Conservation (phyloP, 2,797 vertebrate species). For the Phrynocephalus vlangalii region DNA sequence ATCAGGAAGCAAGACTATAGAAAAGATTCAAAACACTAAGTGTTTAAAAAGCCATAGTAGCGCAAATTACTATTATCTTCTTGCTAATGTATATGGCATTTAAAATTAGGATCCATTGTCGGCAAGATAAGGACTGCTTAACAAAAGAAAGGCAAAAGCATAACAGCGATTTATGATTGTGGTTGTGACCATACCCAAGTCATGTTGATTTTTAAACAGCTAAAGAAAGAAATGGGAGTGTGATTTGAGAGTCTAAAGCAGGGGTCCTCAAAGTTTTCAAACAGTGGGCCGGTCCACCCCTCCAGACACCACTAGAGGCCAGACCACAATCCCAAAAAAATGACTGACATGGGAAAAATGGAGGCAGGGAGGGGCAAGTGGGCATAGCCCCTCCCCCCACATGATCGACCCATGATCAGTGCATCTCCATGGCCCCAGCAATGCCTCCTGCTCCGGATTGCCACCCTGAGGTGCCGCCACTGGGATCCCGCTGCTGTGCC, state of each 20-base stretch:
- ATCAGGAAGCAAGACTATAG: not conserved
- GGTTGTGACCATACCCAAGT: not conserved
- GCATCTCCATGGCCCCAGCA: no score
- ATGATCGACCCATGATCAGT: no score
- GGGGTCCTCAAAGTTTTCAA: no score
- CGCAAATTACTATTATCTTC: conserved; percentile 24
- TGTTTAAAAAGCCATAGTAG: not conserved
- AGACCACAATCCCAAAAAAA: no score
- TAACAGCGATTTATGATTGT: not conserved
- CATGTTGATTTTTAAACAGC: not conserved
- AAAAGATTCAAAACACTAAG: conserved; percentile 10
- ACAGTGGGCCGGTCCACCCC: no score
- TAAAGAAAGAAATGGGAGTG: not conserved
- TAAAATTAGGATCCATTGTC: not conserved
- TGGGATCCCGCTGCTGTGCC: no score
- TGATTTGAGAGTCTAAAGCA: not conserved
- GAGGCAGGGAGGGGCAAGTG: no score
- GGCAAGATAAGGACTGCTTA: not conserved
- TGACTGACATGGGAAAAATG: no score
- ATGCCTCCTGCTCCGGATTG: no score
- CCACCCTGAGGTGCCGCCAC: no score
- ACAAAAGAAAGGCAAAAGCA: conserved; percentile 3
- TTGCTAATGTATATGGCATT: not conserved
- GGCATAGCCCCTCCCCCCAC: no score
- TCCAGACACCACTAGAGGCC: no score